phyloP scores from a whole-genome alignment of 2,113 vertebrate genomes.

The Callospermophilus lateralis region DNA sequence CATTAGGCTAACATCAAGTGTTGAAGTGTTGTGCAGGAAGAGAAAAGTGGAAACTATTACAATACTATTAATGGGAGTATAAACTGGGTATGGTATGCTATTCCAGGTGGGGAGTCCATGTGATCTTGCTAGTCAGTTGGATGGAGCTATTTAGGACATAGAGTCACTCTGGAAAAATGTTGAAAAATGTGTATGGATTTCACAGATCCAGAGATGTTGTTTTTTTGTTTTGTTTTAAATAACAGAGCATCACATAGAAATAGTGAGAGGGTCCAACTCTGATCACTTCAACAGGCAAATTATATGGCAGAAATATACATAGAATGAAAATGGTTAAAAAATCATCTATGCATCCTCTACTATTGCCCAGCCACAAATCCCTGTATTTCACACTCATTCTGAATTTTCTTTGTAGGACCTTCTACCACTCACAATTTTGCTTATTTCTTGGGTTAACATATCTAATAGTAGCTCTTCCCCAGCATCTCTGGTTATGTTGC shows the following conservation, averaged over 20 bases:
- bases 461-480: not conserved
- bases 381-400: not conserved
- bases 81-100: not conserved
- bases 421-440: not conserved
- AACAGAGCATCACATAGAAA: not conserved
- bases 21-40: not conserved
- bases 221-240: no score
- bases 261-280: not conserved
- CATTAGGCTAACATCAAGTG: not conserved
- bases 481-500: not conserved
- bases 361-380: not conserved
- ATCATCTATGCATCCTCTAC: not conserved
- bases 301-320: rapidly evolving
- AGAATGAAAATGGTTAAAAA: not conserved
- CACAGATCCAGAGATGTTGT: no score
- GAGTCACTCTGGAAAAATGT: not conserved
- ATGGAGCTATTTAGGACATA: not conserved
- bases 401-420: slow-evolving; percentile 24
- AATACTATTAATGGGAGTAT: not conserved
- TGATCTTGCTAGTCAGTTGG: not conserved
- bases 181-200: not conserved
- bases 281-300: not conserved
- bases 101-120: not conserved
- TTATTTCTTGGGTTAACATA: slow-evolving; percentile 11
- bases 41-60: not conserved